A percentile compares a stretch with the other conserved stretches of the same genome.
Evolutionary conservation across 2,113 vertebrate genomes (phyloP).

Genomic region (Myiopsitta monachus): DNA sequence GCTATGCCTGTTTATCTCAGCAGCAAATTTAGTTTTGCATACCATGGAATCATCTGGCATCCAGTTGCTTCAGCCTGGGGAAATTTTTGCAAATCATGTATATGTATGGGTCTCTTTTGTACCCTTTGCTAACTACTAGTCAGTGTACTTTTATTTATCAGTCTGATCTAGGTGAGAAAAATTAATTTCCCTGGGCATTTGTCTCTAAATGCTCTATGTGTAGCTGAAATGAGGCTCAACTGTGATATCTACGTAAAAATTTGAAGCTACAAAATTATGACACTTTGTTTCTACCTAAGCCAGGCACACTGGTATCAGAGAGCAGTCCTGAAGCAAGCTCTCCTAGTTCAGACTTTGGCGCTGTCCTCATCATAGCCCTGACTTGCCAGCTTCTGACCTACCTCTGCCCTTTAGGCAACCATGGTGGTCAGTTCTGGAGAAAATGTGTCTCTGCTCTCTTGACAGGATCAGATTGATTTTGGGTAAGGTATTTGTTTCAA

Average conservation of each 20-base stretch:
- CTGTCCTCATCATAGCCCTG: neutral
- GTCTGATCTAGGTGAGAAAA: neutral
- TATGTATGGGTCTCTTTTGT: neutral
- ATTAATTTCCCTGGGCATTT: neutral
- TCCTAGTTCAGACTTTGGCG: neutral
- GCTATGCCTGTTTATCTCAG: slow-evolving; percentile 12
- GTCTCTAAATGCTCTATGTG: neutral
- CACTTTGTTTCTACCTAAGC: rapidly evolving
- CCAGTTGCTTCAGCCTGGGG: neutral
- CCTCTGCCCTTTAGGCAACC: neutral
- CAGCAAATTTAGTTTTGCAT: slow-evolving; percentile 20
- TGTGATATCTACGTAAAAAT: neutral
- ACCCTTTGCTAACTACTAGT: neutral
- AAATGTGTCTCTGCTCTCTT: neutral
- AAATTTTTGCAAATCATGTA: neutral
- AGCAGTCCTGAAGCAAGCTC: neutral
- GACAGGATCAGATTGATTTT: neutral
- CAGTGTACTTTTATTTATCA: neutral
- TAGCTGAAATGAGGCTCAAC: neutral
- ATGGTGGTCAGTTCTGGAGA: neutral
- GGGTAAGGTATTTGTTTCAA: neutral
- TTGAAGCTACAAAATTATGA: neutral
- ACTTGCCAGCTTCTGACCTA: neutral
- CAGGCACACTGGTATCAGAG: neutral
- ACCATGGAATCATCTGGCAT: neutral